Base-by-base conservation (phyloP, 2,113 vertebrate species). In the Gymnocephalus cernua region DNA sequence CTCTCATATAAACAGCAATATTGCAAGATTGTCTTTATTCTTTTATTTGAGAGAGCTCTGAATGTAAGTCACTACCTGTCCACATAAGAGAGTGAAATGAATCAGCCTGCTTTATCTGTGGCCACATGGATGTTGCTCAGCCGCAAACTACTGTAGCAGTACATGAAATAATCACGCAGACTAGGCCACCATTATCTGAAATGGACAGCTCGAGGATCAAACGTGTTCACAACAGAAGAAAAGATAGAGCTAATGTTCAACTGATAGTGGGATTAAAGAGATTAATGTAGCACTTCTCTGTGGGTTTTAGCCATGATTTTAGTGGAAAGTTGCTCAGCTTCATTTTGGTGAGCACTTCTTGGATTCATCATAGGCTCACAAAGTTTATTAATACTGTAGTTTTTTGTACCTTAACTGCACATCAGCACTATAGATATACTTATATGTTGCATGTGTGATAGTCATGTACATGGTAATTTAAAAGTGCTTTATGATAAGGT, bases 71-170 rank as follows among this genome's bases (percentile, higher is more conserved):
- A 41, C 48, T 74, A 83, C 71, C 86, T 84, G 68, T 66, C 75
- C 80, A 82, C 83, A 75, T 63, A 45, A 85, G 79, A 67, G 61
- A 82, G 57, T 11, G 50, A 59, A 68, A 86, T 75, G 70, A 90
- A 84, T 87, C 84, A 74, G 81, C 67, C 41, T 56, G 54, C 68
- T 81, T 67, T 13, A 61, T 86, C 71, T 75, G 59, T 58, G 41
- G 80, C 73, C 67, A 65, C 75, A 73, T 65, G 64, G 65, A 87
- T 12, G 23, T 11, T 35, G 44, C 47, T 79, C 65, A 77, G 47
- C 59, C 45, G 38, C 74, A 82, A 74, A 82, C 74, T 79, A 57
- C 75, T 81, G 74, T 69, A 71, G 56, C 71, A 69, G 41, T 23
- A 61, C 58, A 66, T 41, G 10, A 77, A 79, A 76, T 81, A 64